Percentiles rank a stretch among this genome's conserved stretches.
phyloP scores from a whole-genome alignment of 2,888 invertebrate genomes.

The Torymus auratus region DNA sequence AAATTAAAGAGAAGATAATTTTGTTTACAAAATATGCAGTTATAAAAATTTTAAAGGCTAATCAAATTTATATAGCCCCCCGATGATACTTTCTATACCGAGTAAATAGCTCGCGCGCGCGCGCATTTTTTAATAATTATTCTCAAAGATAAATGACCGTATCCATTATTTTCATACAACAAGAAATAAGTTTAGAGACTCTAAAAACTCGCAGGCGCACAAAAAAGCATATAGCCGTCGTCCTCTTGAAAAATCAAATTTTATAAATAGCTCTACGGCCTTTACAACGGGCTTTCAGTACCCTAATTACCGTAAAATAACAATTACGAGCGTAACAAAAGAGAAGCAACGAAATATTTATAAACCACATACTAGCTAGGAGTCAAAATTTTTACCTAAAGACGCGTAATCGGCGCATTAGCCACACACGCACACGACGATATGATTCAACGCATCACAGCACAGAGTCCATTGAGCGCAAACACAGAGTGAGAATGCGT shows the following conservation, averaged over 20 bases:
- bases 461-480: conserved; percentile 27
- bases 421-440: neutral
- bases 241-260: conserved; percentile 4
- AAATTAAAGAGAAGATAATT: too few species aligned
- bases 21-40: too few species aligned
- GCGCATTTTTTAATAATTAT: too few species aligned
- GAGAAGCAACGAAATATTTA: conserved; percentile 24
- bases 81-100: too few species aligned
- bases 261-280: neutral
- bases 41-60: too few species aligned
- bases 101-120: too few species aligned
- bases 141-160: too few species aligned
- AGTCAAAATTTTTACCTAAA: conserved; percentile 28
- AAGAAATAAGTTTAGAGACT: neutral
- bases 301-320: conserved; percentile 25
- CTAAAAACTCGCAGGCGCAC: neutral
- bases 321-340: neutral
- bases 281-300: neutral
- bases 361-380: conserved; percentile 9
- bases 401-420: conserved; percentile 12
- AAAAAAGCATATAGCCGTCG: neutral
- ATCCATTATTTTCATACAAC: neutral
- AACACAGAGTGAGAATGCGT: conserved; percentile 63
- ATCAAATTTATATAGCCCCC: too few species aligned
- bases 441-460: conserved; percentile 11